Evolutionary conservation across 2,113 vertebrate species (phyloP).

Genomic region (Grammomys dolichurus): DNA sequence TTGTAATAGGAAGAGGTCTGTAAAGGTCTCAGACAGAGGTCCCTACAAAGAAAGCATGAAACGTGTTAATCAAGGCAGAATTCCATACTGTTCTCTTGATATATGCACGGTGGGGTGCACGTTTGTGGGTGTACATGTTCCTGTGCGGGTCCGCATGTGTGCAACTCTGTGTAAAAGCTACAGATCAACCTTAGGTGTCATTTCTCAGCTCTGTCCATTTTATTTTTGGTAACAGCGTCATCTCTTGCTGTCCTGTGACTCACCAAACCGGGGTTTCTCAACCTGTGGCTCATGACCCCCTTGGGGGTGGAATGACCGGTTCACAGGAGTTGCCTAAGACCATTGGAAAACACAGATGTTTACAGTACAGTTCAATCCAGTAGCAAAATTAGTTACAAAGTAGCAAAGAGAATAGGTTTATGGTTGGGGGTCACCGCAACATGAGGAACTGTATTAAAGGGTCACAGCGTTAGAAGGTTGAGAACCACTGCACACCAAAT

Average conservation of each 20-base stretch:
- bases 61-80: fast-evolving
- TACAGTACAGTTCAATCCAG: neutral
- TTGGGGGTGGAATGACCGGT: neutral
- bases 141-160: fast-evolving
- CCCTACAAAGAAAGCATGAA: neutral
- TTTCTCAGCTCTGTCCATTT: neutral
- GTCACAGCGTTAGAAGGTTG: neutral
- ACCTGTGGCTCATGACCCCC: neutral
- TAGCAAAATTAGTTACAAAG: neutral
- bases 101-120: neutral
- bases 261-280: neutral
- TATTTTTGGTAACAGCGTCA: neutral
- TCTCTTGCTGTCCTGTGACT: neutral
- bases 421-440: neutral
- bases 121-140: neutral
- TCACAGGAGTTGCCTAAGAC: neutral
- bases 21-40: neutral
- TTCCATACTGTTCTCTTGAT: neutral
- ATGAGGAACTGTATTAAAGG: neutral
- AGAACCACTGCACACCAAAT: neutral
- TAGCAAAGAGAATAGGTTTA: neutral
- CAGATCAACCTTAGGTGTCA: neutral
- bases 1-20: neutral
- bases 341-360: neutral
- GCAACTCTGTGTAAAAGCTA: neutral